These are phyloP conservation scores for Hetaerina americana DNA, from an alignment of 1,140 invertebrate genomes.

Conservation along the genomic window DNA sequence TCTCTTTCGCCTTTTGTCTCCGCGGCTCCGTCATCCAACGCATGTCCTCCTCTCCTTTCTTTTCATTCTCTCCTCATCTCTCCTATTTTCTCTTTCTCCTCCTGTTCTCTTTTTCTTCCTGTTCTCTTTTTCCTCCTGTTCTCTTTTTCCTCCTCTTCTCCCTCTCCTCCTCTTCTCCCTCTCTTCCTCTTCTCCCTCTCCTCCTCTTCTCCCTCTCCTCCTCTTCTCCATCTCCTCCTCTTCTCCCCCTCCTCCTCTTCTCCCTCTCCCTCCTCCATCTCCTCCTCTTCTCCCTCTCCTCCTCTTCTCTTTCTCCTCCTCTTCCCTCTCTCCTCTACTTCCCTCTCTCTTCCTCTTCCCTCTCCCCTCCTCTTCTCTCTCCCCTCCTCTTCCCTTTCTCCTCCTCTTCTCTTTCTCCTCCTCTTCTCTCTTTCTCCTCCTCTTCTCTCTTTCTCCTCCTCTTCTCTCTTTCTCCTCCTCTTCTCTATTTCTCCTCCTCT, in stretches of 20 bases:
- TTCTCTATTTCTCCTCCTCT: no score
- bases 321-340: no score
- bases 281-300: conserved; percentile 4
- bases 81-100: neutral
- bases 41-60: no score
- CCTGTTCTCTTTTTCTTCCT: no score
- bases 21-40: no score
- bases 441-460: no score
- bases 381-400: conserved; percentile 11
- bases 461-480: no score
- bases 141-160: conserved; percentile 3
- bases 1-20: no score
- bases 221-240: conserved; percentile 8
- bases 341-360: conserved; percentile 17
- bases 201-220: conserved; percentile 10
- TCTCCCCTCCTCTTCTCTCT: conserved; percentile 11
- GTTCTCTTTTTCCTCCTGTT: no score
- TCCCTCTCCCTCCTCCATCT: neutral
- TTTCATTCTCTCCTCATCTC: no score
- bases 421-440: conserved; percentile 14
- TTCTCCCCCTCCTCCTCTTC: conserved; percentile 4
- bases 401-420: conserved; percentile 4
- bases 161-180: conserved; percentile 17
- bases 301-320: conserved; percentile 6
- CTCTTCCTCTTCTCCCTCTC: conserved; percentile 13